Conservation (phyloP, 2,888 invertebrate species). For the Drosophila pegasa region DNA sequence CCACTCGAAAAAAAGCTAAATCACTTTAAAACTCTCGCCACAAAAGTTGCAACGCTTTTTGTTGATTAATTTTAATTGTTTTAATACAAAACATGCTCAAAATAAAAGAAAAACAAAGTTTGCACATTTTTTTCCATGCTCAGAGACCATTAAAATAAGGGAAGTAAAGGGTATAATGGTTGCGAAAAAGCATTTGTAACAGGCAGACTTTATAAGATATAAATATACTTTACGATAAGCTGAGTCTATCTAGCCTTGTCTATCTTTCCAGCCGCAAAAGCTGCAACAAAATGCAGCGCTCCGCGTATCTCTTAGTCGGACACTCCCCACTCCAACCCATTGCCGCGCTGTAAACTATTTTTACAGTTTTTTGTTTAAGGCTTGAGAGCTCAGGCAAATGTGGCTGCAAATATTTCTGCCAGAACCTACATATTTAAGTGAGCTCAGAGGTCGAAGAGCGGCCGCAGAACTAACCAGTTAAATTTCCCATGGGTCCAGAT, state of each 20-base stretch:
- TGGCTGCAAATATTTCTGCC: slow-evolving; percentile 23
- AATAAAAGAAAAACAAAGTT: slow-evolving; percentile 37
- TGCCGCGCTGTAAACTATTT: background rate
- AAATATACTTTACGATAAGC: background rate
- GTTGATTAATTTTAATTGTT: slow-evolving; percentile 74
- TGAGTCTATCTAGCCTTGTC: background rate
- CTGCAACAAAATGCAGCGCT: too few relatives aligned
- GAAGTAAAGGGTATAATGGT: background rate
- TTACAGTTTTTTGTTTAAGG: slow-evolving; percentile 24
- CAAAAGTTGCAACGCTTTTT: slow-evolving; percentile 57
- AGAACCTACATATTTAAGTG: slow-evolving; percentile 31
- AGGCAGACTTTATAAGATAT: background rate
- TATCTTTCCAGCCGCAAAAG: background rate
- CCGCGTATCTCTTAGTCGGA: background rate
- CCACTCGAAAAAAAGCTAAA: slow-evolving; percentile 31
- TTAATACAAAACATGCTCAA: slow-evolving; percentile 38
- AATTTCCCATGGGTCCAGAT: slow-evolving; percentile 25
- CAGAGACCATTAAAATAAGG: background rate
- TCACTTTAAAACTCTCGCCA: slow-evolving; percentile 59
- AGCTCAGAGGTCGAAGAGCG: slow-evolving; percentile 4
- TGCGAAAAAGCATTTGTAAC: background rate
- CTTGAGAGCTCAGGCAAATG: slow-evolving; percentile 15
- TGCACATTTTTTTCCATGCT: slow-evolving; percentile 16
- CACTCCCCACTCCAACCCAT: background rate
- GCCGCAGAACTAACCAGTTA: slow-evolving; percentile 15